A percentile compares a stretch with the other conserved stretches of the same genome.
Conservation (phyloP, 2,797 vertebrate species). For the Harpagifer antarcticus region DNA sequence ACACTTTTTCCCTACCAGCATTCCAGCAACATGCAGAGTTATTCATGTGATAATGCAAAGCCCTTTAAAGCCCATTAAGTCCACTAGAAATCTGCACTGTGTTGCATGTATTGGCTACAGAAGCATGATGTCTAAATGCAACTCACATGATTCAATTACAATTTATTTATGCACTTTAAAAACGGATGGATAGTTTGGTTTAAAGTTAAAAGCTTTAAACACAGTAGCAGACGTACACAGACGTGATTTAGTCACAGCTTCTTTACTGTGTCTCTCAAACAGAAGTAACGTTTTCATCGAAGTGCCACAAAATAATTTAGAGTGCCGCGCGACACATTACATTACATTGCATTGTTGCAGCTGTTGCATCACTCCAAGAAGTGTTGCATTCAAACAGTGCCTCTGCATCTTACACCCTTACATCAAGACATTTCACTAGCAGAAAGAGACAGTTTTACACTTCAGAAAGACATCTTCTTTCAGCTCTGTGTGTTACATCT, state of each 20-base stretch:
- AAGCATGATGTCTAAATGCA: neutral
- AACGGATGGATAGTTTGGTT: constrained; percentile 3
- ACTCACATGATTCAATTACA: neutral
- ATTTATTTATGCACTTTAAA: constrained; percentile 7
- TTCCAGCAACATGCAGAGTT: neutral
- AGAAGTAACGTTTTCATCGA: constrained; percentile 35
- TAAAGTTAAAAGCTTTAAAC: constrained; percentile 27
- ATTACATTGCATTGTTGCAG: constrained; percentile 56
- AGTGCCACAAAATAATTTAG: constrained; percentile 12
- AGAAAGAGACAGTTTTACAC: constrained; percentile 38
- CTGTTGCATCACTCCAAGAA: constrained; percentile 59
- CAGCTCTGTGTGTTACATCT: constrained; percentile 36
- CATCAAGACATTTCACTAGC: constrained; percentile 42
- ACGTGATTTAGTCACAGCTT: constrained; percentile 15
- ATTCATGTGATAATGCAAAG: neutral
- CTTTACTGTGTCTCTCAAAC: constrained; percentile 15
- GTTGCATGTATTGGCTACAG: constrained; percentile 4
- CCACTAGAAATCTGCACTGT: neutral
- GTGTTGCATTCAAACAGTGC: constrained; percentile 48
- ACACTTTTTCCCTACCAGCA: constrained; percentile 6
- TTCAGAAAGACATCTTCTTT: constrained; percentile 32
- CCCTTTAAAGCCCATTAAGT: constrained; percentile 12
- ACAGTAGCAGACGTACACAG: constrained; percentile 25
- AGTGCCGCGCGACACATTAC: constrained; percentile 16
- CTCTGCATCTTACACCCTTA: constrained; percentile 46